Base-by-base conservation (phyloP, 2,797 vertebrate species). In the Xiphophorus birchmanni region DNA sequence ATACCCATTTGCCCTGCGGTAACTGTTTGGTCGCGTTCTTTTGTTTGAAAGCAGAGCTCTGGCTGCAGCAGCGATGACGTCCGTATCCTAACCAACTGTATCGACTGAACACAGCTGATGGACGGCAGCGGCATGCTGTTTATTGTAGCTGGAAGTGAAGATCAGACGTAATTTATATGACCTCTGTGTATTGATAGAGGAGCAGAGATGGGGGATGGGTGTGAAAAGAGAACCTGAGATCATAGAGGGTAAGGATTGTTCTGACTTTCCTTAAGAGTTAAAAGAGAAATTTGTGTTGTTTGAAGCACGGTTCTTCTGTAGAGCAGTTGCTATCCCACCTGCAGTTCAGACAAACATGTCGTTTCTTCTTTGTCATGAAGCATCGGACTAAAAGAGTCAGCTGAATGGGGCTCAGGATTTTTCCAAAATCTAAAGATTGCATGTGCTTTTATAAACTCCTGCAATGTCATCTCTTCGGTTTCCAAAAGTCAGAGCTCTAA, bases 151-250 rank as follows among this genome's bases (percentile, higher is more conserved):
- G 86, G 74, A 80, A 90, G 88, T 91, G 90, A 91, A 89, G 85
- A 93, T 90, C 89, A 88, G 84, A 82, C 47, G 88, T 94, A 79
- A 93, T 93, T 86, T 88, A 89, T 89, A 79, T 88, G 82, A 91
- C 86, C 86, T 92, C 76, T 80, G 78, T 77, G 79, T 93, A 94
- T 94, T 74, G 82, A 58, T 76, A 75, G 86, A 87, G 82, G 74
- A 84, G 80, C 73, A 67, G 15, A 9, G 23, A 71, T 73, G 86
- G 83, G 83, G 89, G 85, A 74, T 84, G 88, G 82, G 78, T 74
- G 78, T 13, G 56, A 47, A 45, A 35, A 7, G 48, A 52, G 67
- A 81, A 71, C 73, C 45, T 78, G 50, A 74, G 42, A 18, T 0
- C 5, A 79, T 37, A 11, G 50, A 11, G 18, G 32, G n/a, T 52